These are phyloP conservation scores for Leptinotarsa defecta DNA, from an alignment of 1,140 invertebrate genomes.

Conservation along the genomic window DNA sequence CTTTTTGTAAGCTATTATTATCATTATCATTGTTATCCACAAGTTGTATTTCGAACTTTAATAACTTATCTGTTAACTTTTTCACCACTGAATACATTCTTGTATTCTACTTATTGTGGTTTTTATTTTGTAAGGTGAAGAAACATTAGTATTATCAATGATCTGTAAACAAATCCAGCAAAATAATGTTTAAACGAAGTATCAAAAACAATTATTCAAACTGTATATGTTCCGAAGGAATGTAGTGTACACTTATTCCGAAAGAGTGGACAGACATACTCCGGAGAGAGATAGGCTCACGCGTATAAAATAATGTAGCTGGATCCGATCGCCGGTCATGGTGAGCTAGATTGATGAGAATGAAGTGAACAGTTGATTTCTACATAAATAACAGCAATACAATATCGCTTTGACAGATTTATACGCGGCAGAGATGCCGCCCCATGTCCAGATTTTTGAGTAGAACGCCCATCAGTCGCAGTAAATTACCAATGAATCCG, in stretches of 20 bases:
- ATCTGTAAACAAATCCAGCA: too few relatives aligned
- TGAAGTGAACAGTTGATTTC: slow-evolving; percentile 53
- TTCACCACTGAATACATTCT: too few relatives aligned
- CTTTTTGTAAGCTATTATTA: too few relatives aligned
- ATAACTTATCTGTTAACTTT: too few relatives aligned
- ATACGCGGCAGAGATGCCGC: slow-evolving; percentile 48
- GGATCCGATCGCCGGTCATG: slow-evolving; percentile 19
- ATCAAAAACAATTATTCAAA: too few relatives aligned
- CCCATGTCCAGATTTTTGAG: slow-evolving; percentile 51
- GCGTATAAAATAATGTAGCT: slow-evolving; percentile 21
- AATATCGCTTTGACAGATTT: slow-evolving; percentile 53
- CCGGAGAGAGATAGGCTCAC: not conserved
- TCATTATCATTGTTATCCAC: too few relatives aligned
- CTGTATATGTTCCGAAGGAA: too few relatives aligned
- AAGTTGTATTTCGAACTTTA: too few relatives aligned
- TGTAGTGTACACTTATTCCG: not conserved
- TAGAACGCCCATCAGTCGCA: slow-evolving; percentile 49
- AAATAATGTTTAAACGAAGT: too few relatives aligned
- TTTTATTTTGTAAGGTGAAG: too few relatives aligned
- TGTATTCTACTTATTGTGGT: too few relatives aligned
- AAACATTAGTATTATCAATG: too few relatives aligned
- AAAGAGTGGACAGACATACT: not conserved
- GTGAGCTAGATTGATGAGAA: slow-evolving; percentile 50
- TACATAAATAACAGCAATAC: slow-evolving; percentile 54
- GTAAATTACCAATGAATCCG: slow-evolving; percentile 44